A percentile compares a stretch with the other conserved stretches of the same genome.
phyloP scores from a whole-genome alignment of 2,113 vertebrate genomes.

The Eublepharis macularius region DNA sequence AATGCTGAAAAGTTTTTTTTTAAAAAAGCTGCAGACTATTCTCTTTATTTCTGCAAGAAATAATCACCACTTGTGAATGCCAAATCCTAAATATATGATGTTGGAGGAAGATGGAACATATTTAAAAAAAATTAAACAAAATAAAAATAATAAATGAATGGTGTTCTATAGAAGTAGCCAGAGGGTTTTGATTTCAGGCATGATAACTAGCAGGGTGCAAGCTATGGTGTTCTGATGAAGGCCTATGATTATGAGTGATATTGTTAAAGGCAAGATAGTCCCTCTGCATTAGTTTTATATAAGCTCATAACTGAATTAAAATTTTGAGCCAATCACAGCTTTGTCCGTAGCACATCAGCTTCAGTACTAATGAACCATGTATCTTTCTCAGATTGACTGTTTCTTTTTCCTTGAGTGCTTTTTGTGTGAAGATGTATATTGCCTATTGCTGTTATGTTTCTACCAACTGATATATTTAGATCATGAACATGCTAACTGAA shows the following conservation, averaged over 20 bases:
- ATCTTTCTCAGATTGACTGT: conserved; percentile 70
- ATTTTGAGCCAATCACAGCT: conserved; percentile 71
- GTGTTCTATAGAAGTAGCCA: not conserved
- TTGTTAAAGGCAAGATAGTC: conserved; percentile 34
- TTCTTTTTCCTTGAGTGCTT: conserved; percentile 74
- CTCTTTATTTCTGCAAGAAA: not conserved
- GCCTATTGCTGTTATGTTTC: conserved; percentile 46
- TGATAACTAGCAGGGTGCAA: conserved; percentile 31
- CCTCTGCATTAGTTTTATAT: conserved; percentile 45
- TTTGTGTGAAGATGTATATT: conserved; percentile 58
- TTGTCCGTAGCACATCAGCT: conserved; percentile 68
- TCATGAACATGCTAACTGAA: conserved; percentile 66
- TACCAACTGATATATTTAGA: conserved; percentile 58
- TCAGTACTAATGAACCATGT: conserved; percentile 73
- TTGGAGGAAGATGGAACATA: conserved; percentile 27
- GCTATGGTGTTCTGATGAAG: conserved; percentile 43
- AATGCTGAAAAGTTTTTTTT: conserved; percentile 1
- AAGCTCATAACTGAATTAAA: conserved; percentile 67
- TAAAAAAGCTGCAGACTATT: not conserved
- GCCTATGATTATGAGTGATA: conserved; percentile 24
- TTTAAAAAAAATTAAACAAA: not conserved
- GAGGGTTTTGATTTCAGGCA: conserved; percentile 46
- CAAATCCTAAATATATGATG: conserved; percentile 43
- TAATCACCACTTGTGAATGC: conserved; percentile 18
- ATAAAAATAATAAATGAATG: not conserved